Conservation (phyloP, 2,797 vertebrate species). For the Furcifer pardalis region DNA sequence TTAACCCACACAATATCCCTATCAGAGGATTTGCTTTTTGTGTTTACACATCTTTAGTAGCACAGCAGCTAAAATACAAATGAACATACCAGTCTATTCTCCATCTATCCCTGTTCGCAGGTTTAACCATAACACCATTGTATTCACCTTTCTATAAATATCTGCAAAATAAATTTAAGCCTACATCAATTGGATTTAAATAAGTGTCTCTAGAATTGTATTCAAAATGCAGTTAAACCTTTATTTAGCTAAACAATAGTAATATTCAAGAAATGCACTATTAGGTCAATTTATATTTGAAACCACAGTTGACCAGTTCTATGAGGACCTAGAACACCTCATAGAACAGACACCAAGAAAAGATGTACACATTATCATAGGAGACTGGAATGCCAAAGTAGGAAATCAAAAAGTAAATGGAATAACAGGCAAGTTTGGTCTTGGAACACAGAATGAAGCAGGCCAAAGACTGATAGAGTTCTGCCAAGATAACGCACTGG, state of each 20-base stretch:
- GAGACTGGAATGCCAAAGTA: too few species aligned
- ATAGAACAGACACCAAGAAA: too few species aligned
- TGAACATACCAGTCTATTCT: neutral
- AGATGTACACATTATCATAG: too few species aligned
- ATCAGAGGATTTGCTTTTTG: neutral
- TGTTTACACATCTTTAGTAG: neutral
- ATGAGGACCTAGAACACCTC: too few species aligned
- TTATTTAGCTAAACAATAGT: neutral
- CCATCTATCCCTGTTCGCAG: neutral
- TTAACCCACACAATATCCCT: neutral
- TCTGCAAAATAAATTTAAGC: neutral
- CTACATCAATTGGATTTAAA: neutral
- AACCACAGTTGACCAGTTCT: too few species aligned
- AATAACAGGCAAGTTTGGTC: too few species aligned
- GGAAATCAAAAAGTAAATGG: too few species aligned
- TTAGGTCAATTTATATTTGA: neutral
- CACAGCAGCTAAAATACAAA: neutral
- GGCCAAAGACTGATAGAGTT: too few species aligned
- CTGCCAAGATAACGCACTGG: too few species aligned
- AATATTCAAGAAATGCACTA: neutral
- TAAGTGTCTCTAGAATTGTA: neutral
- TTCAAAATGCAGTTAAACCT: neutral
- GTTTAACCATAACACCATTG: neutral
- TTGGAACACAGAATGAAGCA: too few species aligned
- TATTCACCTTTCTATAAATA: neutral